A percentile compares a stretch with the other conserved stretches of the same genome.
phyloP scores from a whole-genome alignment of 1,140 invertebrate species.

The Tigriopus japonicus region DNA sequence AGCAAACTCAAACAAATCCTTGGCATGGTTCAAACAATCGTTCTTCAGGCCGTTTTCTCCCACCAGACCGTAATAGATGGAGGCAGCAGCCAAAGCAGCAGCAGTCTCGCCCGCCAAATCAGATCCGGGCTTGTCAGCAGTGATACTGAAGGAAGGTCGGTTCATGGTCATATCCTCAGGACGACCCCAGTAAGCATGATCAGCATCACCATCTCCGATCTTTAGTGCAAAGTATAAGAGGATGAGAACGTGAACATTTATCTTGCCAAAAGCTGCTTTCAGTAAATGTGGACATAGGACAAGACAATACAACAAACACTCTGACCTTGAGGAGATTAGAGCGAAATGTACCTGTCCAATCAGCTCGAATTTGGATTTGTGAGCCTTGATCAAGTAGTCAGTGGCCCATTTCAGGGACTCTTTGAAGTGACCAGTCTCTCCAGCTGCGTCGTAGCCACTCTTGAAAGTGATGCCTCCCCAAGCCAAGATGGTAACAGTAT shows the following conservation, averaged over 20 bases:
- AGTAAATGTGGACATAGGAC: not conserved
- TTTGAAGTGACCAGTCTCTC: slow-evolving; percentile 27
- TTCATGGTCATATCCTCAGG: slow-evolving; percentile 38
- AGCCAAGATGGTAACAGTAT: slow-evolving; percentile 34
- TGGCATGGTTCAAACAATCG: slow-evolving; percentile 22
- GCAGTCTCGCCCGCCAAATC: slow-evolving; percentile 27
- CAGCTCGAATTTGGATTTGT: slow-evolving; percentile 32
- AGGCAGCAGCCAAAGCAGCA: slow-evolving; percentile 27
- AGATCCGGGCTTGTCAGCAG: slow-evolving; percentile 28
- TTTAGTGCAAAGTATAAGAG: not conserved
- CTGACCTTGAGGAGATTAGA: slow-evolving; percentile 24
- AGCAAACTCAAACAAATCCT: slow-evolving; percentile 26
- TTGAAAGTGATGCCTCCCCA: slow-evolving; percentile 38
- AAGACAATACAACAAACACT: slow-evolving; percentile 16
- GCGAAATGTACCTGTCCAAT: slow-evolving; percentile 31
- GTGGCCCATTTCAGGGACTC: slow-evolving; percentile 37
- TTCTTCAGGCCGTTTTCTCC: slow-evolving; percentile 22
- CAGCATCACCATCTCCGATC: slow-evolving; percentile 34
- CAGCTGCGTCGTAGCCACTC: slow-evolving; percentile 29
- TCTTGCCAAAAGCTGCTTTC: not conserved
- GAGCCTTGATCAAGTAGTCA: slow-evolving; percentile 40
- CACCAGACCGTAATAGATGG: slow-evolving; percentile 23
- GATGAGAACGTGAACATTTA: not conserved
- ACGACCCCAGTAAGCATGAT: slow-evolving; percentile 36
- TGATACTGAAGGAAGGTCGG: slow-evolving; percentile 38